Percentiles rank a stretch among this genome's conserved stretches.
phyloP scores from a whole-genome alignment of 2,888 invertebrate genomes.

The Axea sp. region DNA sequence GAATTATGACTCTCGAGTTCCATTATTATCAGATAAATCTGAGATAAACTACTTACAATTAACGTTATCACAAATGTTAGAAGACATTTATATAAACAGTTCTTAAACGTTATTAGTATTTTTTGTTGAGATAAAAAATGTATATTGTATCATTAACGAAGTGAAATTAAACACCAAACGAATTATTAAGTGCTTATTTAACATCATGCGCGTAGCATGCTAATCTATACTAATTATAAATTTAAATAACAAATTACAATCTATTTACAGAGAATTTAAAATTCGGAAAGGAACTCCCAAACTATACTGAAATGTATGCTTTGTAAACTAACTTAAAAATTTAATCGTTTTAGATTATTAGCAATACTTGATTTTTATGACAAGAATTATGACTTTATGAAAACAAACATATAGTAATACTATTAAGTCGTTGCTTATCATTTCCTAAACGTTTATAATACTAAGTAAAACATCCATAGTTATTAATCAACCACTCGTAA shows the following conservation, averaged over 20 bases:
- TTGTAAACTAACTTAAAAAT: too few species aligned
- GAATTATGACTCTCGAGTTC: slow-evolving; percentile 8
- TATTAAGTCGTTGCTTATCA: slow-evolving; percentile 24
- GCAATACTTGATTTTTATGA: too few species aligned
- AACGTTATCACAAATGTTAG: slow-evolving; percentile 39
- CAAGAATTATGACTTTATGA: too few species aligned
- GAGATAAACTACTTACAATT: slow-evolving; percentile 24
- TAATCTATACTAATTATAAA: background rate
- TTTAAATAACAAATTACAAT: background rate
- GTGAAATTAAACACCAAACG: slow-evolving; percentile 20
- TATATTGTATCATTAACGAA: slow-evolving; percentile 12
- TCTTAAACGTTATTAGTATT: slow-evolving; percentile 13
- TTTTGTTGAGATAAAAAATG: slow-evolving; percentile 10
- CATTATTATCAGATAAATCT: slow-evolving; percentile 9
- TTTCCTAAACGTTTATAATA: slow-evolving; percentile 14
- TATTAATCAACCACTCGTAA: slow-evolving; percentile 25
- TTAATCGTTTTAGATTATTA: too few species aligned
- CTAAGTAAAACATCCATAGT: slow-evolving; percentile 29
- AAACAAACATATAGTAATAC: slow-evolving; percentile 21
- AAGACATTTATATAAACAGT: slow-evolving; percentile 45
- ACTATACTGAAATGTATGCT: slow-evolving; percentile 13
- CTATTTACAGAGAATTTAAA: slow-evolving; percentile 20
- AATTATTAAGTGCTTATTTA: slow-evolving; percentile 8
- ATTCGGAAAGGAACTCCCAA: slow-evolving; percentile 7
- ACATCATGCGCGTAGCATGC: background rate